phyloP scores from a whole-genome alignment of 2,797 vertebrate genomes.

The Choloepus didactylus region DNA sequence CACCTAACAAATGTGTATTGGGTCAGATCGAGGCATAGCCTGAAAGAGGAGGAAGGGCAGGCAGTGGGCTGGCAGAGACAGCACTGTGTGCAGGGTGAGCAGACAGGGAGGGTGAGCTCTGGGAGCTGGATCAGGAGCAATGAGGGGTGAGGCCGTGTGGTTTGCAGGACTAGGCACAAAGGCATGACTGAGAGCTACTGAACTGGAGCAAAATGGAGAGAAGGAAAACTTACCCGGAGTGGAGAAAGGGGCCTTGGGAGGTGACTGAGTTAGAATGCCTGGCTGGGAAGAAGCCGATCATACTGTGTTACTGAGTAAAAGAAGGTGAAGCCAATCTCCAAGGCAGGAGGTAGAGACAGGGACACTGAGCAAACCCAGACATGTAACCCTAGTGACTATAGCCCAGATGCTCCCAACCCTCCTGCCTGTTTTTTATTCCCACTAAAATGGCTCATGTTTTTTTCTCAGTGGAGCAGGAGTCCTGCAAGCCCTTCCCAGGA shows the following conservation, averaged over 20 bases:
- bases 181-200: too few species aligned
- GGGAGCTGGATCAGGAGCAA: neutral
- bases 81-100: fast-evolving
- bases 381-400: neutral
- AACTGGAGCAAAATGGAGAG: neutral
- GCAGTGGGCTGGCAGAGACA: neutral
- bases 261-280: neutral
- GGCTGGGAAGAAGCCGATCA: too few species aligned
- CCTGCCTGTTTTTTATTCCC: neutral
- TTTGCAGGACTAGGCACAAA: too few species aligned
- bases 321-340: neutral
- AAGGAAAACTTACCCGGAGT: neutral
- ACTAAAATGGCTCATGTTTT: neutral
- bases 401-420: neutral
- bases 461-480: neutral
- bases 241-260: neutral
- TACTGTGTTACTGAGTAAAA: too few species aligned
- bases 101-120: too few species aligned
- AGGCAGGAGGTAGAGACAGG: neutral
- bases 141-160: neutral
- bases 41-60: neutral
- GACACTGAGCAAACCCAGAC: neutral
- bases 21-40: neutral
- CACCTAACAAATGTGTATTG: neutral
- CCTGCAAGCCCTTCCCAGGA: neutral